Evolutionary conservation across 1,140 invertebrate genomes (phyloP).

Genomic region (Sarcophaga peregrina): DNA sequence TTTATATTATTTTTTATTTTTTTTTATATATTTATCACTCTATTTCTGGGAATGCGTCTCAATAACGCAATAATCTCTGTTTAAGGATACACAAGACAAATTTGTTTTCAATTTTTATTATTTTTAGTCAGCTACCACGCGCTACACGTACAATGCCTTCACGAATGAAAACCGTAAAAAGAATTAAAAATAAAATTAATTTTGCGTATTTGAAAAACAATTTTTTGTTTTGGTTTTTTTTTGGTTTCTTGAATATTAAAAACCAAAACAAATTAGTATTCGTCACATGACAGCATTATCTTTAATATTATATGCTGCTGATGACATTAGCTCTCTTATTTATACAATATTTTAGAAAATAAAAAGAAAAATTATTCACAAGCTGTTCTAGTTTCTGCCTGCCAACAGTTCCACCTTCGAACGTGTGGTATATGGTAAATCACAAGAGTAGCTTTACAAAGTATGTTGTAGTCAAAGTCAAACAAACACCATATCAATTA

Average conservation of each 20-base stretch:
- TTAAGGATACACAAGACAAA: slow-evolving; percentile 5
- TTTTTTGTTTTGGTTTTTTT: background rate
- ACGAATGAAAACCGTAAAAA: background rate
- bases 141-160: background rate
- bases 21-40: background rate
- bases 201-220: background rate
- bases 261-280: slow-evolving; percentile 20
- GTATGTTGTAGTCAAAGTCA: background rate
- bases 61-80: background rate
- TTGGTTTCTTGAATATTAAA: background rate
- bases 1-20: background rate
- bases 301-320: background rate
- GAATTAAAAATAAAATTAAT: background rate
- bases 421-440: background rate
- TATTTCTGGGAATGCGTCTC: slow-evolving; percentile 6
- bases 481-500: background rate
- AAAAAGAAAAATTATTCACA: background rate
- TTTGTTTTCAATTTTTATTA: background rate
- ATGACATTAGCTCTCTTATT: background rate
- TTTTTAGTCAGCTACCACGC: too few species aligned
- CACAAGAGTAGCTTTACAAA: background rate
- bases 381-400: background rate
- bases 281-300: slow-evolving; percentile 4
- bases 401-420: too few species aligned
- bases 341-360: background rate